phyloP scores from a whole-genome alignment of 2,797 vertebrate genomes.

The Phataginus tricuspis region DNA sequence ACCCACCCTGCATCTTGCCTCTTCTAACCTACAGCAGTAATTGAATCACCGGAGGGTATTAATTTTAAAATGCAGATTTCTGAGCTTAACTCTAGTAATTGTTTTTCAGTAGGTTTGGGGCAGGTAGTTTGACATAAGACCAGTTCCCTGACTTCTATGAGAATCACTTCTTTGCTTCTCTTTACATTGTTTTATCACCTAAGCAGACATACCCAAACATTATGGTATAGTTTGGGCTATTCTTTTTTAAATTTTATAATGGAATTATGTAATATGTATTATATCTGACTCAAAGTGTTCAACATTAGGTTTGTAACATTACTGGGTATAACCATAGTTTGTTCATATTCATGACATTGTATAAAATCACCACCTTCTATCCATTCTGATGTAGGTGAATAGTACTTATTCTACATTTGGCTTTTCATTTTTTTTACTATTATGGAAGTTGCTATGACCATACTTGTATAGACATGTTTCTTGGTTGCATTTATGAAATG shows the following conservation, averaged over 20 bases:
- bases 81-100: not conserved
- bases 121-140: not conserved
- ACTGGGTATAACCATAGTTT: not conserved
- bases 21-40: not conserved
- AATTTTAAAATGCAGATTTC: not conserved
- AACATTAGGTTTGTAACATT: not conserved
- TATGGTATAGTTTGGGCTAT: not conserved
- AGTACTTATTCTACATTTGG: not conserved
- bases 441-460: not conserved
- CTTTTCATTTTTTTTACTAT: not conserved
- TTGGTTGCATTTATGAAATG: not conserved
- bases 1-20: not conserved
- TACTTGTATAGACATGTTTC: not conserved
- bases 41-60: not conserved
- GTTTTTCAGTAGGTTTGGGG: not conserved
- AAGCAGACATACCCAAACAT: not conserved
- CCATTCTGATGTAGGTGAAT: not conserved
- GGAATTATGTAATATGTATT: not conserved
- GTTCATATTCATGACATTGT: not conserved
- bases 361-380: not conserved
- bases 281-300: not conserved
- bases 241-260: not conserved
- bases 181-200: not conserved
- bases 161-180: not conserved
- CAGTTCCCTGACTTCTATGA: not conserved